Conservation (phyloP, 2,113 vertebrate genomes). For the Phylloscopus trochilus region DNA sequence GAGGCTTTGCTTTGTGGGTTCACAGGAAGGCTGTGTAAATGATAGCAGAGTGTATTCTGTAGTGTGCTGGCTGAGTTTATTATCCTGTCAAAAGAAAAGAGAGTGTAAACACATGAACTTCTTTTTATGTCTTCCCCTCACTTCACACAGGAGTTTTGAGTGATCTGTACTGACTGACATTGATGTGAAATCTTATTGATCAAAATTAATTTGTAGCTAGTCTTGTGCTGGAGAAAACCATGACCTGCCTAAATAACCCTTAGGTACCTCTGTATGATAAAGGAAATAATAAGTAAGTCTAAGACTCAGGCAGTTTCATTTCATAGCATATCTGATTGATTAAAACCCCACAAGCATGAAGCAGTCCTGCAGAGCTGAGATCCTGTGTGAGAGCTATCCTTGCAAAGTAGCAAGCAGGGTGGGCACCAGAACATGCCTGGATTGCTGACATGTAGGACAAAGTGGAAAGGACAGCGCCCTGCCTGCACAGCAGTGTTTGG, state of each 20-base stretch:
- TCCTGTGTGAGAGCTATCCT: neutral
- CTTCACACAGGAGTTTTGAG: neutral
- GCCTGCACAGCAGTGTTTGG: neutral
- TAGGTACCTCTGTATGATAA: neutral
- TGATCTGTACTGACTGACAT: neutral
- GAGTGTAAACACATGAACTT: neutral
- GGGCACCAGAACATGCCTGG: neutral
- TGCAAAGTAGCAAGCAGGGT: neutral
- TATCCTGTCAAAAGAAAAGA: neutral
- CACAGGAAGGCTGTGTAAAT: neutral
- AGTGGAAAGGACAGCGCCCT: neutral
- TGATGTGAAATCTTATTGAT: neutral
- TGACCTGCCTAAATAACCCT: neutral
- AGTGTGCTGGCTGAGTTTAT: neutral
- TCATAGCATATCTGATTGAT: neutral
- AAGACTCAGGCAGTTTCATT: neutral
- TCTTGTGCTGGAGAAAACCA: neutral
- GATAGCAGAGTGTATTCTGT: neutral
- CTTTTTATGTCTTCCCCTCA: neutral
- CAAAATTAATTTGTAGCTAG: neutral
- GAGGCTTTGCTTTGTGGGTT: neutral
- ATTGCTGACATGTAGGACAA: rapidly evolving
- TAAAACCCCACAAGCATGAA: neutral
- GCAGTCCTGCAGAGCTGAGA: neutral
- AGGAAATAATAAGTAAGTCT: neutral